These are phyloP conservation scores for Phorcus lineatus DNA, from an alignment of 2,888 invertebrate genomes.

Conservation along the genomic window DNA sequence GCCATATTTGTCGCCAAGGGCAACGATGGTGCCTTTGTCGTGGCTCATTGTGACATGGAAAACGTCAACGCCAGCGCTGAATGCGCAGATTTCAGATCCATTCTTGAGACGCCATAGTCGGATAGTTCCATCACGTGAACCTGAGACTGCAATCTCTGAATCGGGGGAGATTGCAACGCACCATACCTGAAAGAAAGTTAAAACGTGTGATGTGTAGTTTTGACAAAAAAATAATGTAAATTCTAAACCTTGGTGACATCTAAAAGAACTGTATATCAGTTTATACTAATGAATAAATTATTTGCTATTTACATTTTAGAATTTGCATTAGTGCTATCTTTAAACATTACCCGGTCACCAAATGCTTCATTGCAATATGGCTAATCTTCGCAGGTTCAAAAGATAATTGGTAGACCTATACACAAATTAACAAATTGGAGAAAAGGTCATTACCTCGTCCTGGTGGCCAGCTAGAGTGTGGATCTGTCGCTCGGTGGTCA, in stretches of 20 bases:
- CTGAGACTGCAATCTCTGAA: conserved; percentile 74
- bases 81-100: conserved; percentile 72
- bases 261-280: no score
- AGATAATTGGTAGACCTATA: no score
- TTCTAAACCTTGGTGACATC: no score
- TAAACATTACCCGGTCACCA: no score
- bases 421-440: no score
- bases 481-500: conserved; percentile 71
- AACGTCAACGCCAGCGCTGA: conserved; percentile 74
- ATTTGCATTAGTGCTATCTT: no score
- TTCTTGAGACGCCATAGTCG: conserved; percentile 73
- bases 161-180: conserved; percentile 73
- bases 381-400: no score
- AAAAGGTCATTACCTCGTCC: conserved; percentile 69
- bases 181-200: conserved; percentile 67
- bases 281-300: no score
- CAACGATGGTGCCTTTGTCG: conserved; percentile 75
- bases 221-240: background rate
- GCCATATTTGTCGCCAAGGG: conserved; percentile 74
- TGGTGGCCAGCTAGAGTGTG: conserved; percentile 72
- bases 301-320: no score
- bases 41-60: conserved; percentile 74
- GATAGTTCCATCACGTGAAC: conserved; percentile 74
- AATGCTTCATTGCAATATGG: no score
- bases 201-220: background rate